Conservation (phyloP, 1,140 invertebrate genomes). For the Drosophila fuyamai region DNA sequence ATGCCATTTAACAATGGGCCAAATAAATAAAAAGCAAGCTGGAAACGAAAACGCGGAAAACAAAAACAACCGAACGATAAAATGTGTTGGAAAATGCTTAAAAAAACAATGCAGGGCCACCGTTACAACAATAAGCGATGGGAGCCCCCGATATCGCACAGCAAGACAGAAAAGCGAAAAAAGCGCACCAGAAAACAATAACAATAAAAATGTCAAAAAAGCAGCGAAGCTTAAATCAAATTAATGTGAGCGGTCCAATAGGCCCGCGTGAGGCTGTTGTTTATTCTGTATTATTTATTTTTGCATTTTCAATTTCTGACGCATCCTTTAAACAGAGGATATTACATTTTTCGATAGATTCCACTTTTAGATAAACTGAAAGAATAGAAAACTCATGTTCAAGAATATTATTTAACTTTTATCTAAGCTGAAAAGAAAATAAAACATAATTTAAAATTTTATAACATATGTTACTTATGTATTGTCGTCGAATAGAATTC, state of each 20-base stretch:
- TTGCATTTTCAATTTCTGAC: conserved; percentile 10
- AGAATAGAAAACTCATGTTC: too few relatives aligned
- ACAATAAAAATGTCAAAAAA: conserved; percentile 68
- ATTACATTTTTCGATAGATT: too few relatives aligned
- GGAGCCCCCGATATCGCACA: conserved; percentile 56
- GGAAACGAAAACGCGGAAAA: conserved; percentile 12
- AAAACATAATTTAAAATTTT: too few relatives aligned
- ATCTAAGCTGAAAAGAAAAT: too few relatives aligned
- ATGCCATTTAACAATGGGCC: conserved; percentile 78
- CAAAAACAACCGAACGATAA: conserved; percentile 50
- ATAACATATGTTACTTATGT: too few relatives aligned
- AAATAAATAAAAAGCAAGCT: conserved; percentile 73
- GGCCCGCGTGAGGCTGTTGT: conserved; percentile 12
- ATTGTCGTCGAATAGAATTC: too few relatives aligned
- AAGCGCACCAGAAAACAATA: conserved; percentile 47
- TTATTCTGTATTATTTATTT: conserved; percentile 2
- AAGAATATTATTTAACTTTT: too few relatives aligned
- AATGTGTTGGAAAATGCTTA: conserved; percentile 72
- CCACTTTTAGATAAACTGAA: too few relatives aligned
- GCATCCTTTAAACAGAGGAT: too few relatives aligned
- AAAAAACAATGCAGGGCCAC: conserved; percentile 65
- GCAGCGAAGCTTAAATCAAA: conserved; percentile 63
- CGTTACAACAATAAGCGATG: conserved; percentile 57
- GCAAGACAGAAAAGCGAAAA: conserved; percentile 37
- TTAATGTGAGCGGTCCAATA: conserved; percentile 57